Percentiles rank a stretch among this genome's conserved stretches.
Conservation (phyloP, 64 coral and sea anemone species). For the Porites australiensis region DNA sequence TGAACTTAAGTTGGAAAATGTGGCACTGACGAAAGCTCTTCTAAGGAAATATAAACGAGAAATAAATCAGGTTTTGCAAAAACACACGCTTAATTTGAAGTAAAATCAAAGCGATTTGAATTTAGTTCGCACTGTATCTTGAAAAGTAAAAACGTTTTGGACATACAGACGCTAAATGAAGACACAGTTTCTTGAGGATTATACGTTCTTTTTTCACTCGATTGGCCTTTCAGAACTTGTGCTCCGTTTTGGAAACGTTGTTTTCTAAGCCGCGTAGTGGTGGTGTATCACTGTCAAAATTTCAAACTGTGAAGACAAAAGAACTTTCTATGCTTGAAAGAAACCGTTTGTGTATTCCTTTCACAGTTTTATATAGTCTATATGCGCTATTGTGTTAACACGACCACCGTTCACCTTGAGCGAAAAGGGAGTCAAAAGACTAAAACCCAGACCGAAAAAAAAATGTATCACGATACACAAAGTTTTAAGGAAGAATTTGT, state of each 20-base stretch:
- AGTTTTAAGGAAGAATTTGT: too few species aligned
- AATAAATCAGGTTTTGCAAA: not conserved
- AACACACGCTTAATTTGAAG: not conserved
- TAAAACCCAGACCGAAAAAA: not conserved
- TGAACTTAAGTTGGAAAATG: not conserved
- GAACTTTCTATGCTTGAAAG: not conserved
- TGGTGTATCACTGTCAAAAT: not conserved
- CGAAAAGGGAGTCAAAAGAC: not conserved
- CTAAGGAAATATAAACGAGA: not conserved
- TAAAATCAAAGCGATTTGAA: not conserved
- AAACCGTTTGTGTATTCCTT: not conserved
- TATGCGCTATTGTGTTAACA: not conserved
- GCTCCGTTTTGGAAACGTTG: not conserved
- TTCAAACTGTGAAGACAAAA: constrained; percentile 7
- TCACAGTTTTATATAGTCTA: not conserved
- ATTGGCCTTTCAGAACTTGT: too few species aligned
- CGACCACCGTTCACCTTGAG: not conserved
- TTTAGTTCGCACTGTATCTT: not conserved
- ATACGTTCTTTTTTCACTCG: too few species aligned
- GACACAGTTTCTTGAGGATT: too few species aligned
- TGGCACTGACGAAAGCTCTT: not conserved
- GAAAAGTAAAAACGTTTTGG: not conserved
- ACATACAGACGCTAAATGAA: not conserved
- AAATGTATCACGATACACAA: too few species aligned
- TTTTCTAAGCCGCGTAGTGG: not conserved